These are phyloP conservation scores for Cantharis rustica DNA, from an alignment of 2,888 invertebrate species.

Conservation along the genomic window DNA sequence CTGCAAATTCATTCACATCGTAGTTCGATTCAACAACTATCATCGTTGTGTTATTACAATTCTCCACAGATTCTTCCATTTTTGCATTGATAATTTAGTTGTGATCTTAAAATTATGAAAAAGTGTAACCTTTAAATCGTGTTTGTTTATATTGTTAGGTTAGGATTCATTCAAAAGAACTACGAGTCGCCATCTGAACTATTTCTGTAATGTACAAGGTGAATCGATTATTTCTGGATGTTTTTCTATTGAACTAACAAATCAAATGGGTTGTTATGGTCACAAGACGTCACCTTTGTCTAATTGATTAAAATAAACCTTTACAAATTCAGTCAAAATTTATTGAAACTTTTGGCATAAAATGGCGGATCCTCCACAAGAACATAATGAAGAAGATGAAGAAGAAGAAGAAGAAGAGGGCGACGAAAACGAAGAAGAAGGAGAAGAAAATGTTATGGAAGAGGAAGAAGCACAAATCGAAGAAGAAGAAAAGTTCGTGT, in stretches of 20 bases:
- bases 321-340: background rate
- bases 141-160: background rate
- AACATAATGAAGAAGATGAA: background rate
- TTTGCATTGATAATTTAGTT: background rate
- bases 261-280: background rate
- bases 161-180: background rate
- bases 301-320: background rate
- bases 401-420: background rate
- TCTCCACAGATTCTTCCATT: background rate
- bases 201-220: background rate
- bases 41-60: too few relatives aligned
- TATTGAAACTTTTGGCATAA: background rate
- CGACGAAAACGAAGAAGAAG: conserved; percentile 3
- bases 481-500: conserved; percentile 40
- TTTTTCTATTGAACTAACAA: background rate
- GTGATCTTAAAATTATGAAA: background rate
- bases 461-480: conserved; percentile 40
- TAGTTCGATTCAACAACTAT: background rate
- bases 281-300: background rate
- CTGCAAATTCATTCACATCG: background rate
- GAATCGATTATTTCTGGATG: background rate
- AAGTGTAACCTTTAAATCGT: background rate
- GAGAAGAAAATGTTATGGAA: conserved; percentile 10
- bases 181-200: background rate
- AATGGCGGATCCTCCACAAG: background rate